Conservation (phyloP, 2,113 vertebrate species). For the Azemiops feae region DNA sequence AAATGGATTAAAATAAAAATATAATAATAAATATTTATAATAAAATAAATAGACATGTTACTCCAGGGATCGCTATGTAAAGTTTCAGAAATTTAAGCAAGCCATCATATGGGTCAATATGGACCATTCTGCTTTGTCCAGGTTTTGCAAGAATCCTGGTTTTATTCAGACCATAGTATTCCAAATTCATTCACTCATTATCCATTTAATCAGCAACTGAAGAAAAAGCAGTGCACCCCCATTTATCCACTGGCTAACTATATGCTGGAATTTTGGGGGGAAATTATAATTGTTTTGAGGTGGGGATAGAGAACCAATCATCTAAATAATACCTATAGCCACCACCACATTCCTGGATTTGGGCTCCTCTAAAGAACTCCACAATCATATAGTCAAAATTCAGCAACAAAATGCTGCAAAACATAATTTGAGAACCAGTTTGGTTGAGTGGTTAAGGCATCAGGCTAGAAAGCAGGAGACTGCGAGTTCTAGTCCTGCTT, state of each 20-base stretch:
- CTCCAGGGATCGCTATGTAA: not conserved
- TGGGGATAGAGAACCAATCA: too few relatives aligned
- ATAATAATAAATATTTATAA: not conserved
- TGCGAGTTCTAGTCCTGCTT: not conserved
- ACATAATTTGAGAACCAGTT: not conserved
- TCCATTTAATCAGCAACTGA: not conserved
- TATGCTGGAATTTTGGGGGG: not conserved
- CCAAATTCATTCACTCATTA: not conserved
- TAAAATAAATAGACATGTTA: not conserved
- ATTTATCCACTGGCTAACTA: not conserved
- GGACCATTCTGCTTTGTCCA: not conserved
- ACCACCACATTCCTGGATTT: not conserved
- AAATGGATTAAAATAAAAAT: not conserved
- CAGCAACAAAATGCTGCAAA: not conserved
- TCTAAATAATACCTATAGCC: too few relatives aligned
- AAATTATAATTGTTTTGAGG: not conserved
- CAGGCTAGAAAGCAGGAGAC: not conserved
- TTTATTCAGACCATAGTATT: not conserved
- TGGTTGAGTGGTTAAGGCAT: not conserved
- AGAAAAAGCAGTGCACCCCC: not conserved
- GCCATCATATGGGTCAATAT: not conserved
- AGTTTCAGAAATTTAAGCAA: not conserved
- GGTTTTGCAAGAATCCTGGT: not conserved
- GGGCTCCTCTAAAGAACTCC: not conserved
- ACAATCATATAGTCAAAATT: not conserved